Base-by-base conservation (phyloP, 1,140 invertebrate genomes). In the Bombus balteatus region DNA sequence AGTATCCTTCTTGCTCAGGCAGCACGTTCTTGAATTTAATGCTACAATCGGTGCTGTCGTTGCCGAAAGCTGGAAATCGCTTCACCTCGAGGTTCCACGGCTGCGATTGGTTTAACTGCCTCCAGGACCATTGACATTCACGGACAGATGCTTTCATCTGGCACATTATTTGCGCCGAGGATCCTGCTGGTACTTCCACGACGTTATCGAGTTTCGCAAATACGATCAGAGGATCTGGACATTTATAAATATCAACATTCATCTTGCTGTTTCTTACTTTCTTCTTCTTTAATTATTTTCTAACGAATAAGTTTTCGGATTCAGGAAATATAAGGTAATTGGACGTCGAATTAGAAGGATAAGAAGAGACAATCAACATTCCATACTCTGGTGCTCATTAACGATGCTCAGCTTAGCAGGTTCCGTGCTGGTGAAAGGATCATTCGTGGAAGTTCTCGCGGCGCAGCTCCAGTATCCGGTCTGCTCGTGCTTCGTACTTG, bases 51-150 rank as follows among this genome's bases (percentile, higher is more conserved):
- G 92, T 93, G 77, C 89, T 93, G 66, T 91, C 91, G 75, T 94
- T 91, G 25, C 94, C 95, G 28, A 95, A 94, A 41, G 94, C 92
- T 72, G 94, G 90, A 76, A 95, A 95, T 78, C 92, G 93, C 74
- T 94, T 94, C 75, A 95, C 91, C 76, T 94, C 94, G 70, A 94
- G 87, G 84, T 95, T 94, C 92, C 92, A 94, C 47, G 93, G 90
- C 81, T 95, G 91, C 3, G 94, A 92, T 85, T 95, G 94, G 83
- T 95, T 94, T 18, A 95, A 87, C 47, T 93, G 92, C 62, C 94
- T 93, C 95, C 95, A 95, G 77, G 93, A 94, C 95, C 95, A 95
- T 78, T 95, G 94, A 59, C 95, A 95, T 82, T 95, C 94, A 77
- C 92, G 90, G 22, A 95, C 94, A 25, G 92, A 84, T 39, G 83